These are phyloP conservation scores for Natator depressus DNA, from an alignment of 2,113 vertebrate species.

Conservation along the genomic window DNA sequence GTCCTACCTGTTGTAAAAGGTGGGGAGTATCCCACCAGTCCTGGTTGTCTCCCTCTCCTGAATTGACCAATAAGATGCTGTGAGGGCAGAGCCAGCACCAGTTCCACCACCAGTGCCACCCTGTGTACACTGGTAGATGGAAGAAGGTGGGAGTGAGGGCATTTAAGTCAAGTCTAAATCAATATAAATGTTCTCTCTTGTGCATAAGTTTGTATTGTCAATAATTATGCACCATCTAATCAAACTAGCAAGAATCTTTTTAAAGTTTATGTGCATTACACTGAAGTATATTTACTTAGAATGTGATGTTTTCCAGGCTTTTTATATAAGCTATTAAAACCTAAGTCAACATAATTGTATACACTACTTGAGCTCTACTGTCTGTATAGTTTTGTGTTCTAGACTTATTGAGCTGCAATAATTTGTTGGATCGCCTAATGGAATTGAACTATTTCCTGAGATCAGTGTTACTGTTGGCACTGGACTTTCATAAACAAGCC, in stretches of 20 bases:
- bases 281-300: conserved; percentile 58
- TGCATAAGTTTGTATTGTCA: neutral
- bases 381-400: conserved; percentile 69
- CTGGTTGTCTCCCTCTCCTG: neutral
- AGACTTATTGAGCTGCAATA: conserved; percentile 72
- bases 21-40: neutral
- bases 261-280: neutral
- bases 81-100: neutral
- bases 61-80: neutral
- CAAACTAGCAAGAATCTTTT: conserved; percentile 4
- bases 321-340: conserved; percentile 57
- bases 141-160: neutral
- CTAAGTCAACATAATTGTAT: conserved; percentile 65
- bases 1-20: neutral
- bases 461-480: conserved; percentile 63
- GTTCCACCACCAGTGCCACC: neutral
- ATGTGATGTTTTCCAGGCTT: conserved; percentile 66
- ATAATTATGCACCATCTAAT: conserved; percentile 18
- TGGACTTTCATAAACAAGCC: conserved; percentile 43
- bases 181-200: neutral
- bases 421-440: conserved; percentile 71
- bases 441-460: conserved; percentile 67
- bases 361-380: conserved; percentile 73
- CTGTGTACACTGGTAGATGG: neutral
- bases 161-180: neutral